Conservation (phyloP, 2,113 vertebrate species). For the Cisticola juncidis region DNA sequence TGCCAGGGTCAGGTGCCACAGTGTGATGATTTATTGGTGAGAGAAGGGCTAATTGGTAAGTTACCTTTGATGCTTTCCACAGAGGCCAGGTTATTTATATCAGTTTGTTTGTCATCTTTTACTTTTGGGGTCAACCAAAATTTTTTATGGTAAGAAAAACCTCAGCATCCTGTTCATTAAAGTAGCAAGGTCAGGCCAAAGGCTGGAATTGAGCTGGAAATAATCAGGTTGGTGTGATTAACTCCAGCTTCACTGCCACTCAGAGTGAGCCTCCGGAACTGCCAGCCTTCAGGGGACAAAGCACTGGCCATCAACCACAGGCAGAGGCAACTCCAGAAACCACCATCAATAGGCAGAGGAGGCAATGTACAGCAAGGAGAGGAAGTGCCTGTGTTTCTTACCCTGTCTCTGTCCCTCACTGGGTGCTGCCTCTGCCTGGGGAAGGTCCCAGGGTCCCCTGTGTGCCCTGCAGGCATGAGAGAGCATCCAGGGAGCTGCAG, state of each 20-base stretch:
- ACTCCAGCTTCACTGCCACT: background rate
- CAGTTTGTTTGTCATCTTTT: constrained; percentile 10
- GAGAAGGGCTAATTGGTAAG: constrained; percentile 54
- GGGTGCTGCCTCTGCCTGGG: background rate
- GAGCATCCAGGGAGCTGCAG: background rate
- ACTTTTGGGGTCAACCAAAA: constrained; percentile 1
- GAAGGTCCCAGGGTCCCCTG: background rate
- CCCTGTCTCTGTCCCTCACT: background rate
- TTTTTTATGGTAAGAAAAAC: constrained; percentile 9
- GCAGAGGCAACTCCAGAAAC: background rate
- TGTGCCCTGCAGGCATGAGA: background rate
- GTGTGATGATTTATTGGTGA: background rate
- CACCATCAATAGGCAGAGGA: no score
- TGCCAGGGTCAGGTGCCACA: constrained; percentile 30
- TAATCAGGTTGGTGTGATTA: background rate
- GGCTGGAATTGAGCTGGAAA: background rate
- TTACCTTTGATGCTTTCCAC: background rate
- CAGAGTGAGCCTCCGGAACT: accelerated
- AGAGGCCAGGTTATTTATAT: background rate
- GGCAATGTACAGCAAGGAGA: accelerated
- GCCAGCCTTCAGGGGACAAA: background rate
- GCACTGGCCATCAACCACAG: accelerated
- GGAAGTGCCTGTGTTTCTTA: accelerated
- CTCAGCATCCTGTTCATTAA: background rate
- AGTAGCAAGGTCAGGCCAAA: constrained; percentile 1